Base-by-base conservation (phyloP, 2,888 invertebrate species). In the Pseudoips prasinana region DNA sequence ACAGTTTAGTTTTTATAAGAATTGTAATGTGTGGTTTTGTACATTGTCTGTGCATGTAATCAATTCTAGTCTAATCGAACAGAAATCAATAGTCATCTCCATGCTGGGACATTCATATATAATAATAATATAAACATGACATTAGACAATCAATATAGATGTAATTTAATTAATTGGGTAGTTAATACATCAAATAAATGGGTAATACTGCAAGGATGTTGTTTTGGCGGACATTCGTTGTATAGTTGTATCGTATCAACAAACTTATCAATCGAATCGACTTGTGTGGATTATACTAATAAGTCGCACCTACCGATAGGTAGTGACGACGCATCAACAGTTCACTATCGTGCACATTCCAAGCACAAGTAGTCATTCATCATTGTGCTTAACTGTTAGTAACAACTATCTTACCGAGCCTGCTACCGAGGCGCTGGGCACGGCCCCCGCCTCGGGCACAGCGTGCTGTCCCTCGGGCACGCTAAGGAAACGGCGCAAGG, bases 401-500 rank as follows among this genome's bases (percentile, higher is more conserved):
- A 48, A 48, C 40, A 37, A 49, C 43, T 28, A 36, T 58, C 83
- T 85, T 73, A 88, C 88, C 87, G 88, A 87, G 63, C 85, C 88
- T 46, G 87, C 79, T 49, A 87, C 81, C 29, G 87, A 85, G 57
- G 84, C 76, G 61, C 73, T 73, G 48, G 82, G 70, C 45, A 75
- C 79, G 43, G 68, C 71, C 49, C 65, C 69, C 46, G 73, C 65
- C 37, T 74, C 67, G 41, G 64, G 62, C 39, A 58, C 53, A 11
- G 56, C 67, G 41, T 74, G 69, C 46, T 80, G 82, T 51, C 86
- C 86, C 45, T 80, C 87, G 46, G 87, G 85, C 40, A 78, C 87
- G 73, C 87, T 87, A 40, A 87, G 77, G 61, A 86, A 87, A 52
- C 88, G 82, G 74, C 88, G 85, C 52, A 87, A 77, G 44, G 87